Evolutionary conservation across 1,140 invertebrate genomes (phyloP).

Genomic region (Bombus sibiricus): DNA sequence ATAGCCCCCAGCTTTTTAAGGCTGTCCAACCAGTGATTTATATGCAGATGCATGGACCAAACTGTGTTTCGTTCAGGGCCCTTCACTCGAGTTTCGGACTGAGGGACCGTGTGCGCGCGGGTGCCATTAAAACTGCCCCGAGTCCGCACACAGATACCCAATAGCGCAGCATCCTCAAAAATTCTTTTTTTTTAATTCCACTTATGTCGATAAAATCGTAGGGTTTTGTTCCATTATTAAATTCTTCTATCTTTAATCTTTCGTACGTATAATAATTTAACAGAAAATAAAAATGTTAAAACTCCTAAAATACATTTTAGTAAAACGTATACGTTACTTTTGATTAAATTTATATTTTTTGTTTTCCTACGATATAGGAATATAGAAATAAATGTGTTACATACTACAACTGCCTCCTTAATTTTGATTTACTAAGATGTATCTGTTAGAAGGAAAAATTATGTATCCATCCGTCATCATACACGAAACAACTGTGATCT

Average conservation of each 20-base stretch:
- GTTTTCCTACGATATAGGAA: too few relatives aligned
- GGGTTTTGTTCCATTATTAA: too few relatives aligned
- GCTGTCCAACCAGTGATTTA: conserved; percentile 75
- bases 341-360: too few relatives aligned
- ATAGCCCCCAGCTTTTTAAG: conserved; percentile 65
- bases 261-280: too few relatives aligned
- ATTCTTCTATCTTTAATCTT: neutral
- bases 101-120: conserved; percentile 28
- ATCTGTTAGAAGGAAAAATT: neutral
- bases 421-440: neutral
- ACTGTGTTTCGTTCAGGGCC: conserved; percentile 64
- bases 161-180: conserved; percentile 64
- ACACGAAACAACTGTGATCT: neutral
- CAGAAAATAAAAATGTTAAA: too few relatives aligned
- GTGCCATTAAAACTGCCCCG: conserved; percentile 71
- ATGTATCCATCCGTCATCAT: neutral
- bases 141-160: conserved; percentile 52
- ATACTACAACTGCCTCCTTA: too few relatives aligned
- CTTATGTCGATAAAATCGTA: neutral
- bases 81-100: conserved; percentile 40
- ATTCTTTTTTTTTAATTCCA: conserved; percentile 10
- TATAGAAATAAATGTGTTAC: too few relatives aligned
- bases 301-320: too few relatives aligned
- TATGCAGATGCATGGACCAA: conserved; percentile 76
- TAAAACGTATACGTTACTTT: too few relatives aligned